Conservation (phyloP, 2,113 vertebrate genomes). For the Otis tarda region DNA sequence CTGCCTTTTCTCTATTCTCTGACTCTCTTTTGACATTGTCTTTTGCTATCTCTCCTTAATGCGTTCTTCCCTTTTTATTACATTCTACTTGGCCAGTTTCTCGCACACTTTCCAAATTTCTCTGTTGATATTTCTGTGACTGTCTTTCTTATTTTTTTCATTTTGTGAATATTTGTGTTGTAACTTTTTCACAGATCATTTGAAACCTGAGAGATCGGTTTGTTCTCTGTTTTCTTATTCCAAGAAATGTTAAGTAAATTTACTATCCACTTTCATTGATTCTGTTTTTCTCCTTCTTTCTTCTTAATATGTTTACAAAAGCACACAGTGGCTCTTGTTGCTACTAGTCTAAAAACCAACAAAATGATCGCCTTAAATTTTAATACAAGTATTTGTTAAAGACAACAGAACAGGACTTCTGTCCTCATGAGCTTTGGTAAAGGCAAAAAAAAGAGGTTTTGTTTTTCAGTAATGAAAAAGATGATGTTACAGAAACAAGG, state of each 20-base stretch:
- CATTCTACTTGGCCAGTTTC: background rate
- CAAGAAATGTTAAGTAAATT: background rate
- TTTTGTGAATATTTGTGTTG: background rate
- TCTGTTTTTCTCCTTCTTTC: background rate
- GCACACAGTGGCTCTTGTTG: background rate
- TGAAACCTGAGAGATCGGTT: background rate
- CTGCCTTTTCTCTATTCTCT: background rate
- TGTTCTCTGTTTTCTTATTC: background rate
- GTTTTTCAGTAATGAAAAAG: background rate
- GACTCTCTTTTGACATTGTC: background rate
- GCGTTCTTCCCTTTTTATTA: background rate
- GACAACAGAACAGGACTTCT: background rate
- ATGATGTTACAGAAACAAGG: background rate
- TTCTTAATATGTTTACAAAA: background rate
- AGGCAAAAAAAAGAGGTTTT: background rate
- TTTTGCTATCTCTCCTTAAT: background rate
- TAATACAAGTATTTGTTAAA: background rate
- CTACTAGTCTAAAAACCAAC: background rate
- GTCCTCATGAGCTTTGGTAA: background rate
- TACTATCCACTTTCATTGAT: background rate
- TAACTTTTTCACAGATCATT: background rate
- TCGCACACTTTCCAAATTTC: background rate
- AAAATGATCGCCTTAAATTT: background rate
- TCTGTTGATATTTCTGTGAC: background rate
- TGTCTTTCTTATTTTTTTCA: background rate